A percentile compares a stretch with the other conserved stretches of the same genome.
phyloP scores from a whole-genome alignment of 2,113 vertebrate species.

The Chamaetylas fuelleborni region DNA sequence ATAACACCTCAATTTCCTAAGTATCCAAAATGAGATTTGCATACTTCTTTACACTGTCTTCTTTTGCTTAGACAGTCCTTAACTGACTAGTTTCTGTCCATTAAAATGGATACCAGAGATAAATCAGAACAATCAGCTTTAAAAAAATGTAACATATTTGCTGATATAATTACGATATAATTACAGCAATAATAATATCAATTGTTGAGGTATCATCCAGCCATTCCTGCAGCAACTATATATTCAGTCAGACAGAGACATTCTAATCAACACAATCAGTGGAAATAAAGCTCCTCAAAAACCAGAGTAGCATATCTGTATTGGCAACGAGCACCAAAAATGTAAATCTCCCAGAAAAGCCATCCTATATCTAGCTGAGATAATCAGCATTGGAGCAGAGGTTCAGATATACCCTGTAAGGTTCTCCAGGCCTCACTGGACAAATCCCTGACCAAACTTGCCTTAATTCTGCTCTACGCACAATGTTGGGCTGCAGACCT shows the following conservation, averaged over 20 bases:
- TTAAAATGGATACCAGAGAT: background rate
- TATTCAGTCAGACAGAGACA: background rate
- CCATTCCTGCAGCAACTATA: background rate
- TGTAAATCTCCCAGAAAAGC: background rate
- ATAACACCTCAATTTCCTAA: background rate
- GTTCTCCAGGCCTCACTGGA: background rate
- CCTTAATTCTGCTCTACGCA: background rate
- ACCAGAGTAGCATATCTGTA: background rate
- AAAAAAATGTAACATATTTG: background rate
- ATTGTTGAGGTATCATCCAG: background rate
- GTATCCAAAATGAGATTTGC: background rate
- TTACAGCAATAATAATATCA: background rate
- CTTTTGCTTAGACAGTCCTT: background rate
- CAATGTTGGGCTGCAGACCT: background rate
- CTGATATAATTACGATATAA: background rate
- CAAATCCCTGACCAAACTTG: background rate
- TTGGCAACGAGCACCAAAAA: accelerated
- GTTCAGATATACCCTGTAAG: background rate
- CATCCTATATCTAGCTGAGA: background rate
- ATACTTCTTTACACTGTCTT: background rate
- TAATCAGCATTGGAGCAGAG: background rate
- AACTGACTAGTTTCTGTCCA: background rate
- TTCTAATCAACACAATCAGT: background rate
- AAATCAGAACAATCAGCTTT: background rate
- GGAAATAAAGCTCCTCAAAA: background rate